Conservation (phyloP, 2,113 vertebrate species). For the Genyomyrus donnyi region DNA sequence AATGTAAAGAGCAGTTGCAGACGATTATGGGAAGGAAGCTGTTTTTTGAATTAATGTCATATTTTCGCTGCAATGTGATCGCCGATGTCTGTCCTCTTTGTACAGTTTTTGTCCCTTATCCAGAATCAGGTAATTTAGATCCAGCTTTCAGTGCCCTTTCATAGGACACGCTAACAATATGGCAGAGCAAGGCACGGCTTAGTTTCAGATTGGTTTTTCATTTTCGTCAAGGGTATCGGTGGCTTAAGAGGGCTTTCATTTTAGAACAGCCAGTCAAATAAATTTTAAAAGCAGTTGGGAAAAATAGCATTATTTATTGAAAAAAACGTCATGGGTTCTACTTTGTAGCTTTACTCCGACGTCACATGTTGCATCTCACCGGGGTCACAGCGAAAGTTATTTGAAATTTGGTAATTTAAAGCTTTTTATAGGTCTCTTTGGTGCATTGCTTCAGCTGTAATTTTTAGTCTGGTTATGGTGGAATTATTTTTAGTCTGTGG, state of each 20-base stretch:
- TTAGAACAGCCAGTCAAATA: neutral
- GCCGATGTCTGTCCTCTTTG: conserved; percentile 39
- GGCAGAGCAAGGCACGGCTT: neutral
- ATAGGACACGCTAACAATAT: neutral
- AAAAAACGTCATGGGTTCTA: neutral
- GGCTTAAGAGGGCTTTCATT: conserved; percentile 1
- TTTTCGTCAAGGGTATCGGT: neutral
- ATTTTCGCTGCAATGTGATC: conserved; percentile 29
- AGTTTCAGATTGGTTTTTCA: neutral
- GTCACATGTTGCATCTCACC: neutral
- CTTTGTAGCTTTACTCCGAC: neutral
- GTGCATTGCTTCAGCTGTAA: neutral
- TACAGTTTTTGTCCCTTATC: conserved; percentile 17
- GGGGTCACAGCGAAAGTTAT: neutral
- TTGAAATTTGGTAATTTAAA: neutral
- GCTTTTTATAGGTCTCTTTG: neutral
- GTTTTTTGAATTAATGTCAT: conserved; percentile 38
- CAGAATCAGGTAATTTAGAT: conserved; percentile 13
- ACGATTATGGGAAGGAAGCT: conserved; percentile 26
- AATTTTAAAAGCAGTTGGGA: neutral
- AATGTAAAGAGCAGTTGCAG: conserved; percentile 29
- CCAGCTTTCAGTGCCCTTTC: neutral
- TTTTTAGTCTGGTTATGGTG: neutral
- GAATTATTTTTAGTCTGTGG: neutral
- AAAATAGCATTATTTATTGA: neutral